Evolutionary conservation across 92 coral and sea anemone species (phyloP), one percentile per base, ranked within the genome.

Genomic region (Plumapathes pennacea): DNA sequence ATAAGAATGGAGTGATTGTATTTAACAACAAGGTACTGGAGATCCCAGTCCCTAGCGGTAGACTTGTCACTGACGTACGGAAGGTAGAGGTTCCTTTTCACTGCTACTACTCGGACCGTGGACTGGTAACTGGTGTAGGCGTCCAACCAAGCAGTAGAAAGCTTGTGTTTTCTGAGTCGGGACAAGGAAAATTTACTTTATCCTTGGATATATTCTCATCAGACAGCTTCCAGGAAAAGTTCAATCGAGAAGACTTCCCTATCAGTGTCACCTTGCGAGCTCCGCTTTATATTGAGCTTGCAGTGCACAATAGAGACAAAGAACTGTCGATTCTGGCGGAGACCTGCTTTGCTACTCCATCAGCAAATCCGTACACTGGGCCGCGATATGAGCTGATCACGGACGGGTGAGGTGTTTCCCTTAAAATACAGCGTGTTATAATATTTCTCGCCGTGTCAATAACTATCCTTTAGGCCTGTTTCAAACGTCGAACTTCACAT

Each of bases 391-490:
- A 2, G 25, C 50, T 66, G 53, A 66, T 66, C 37, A 6, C 40
- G 44, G 50, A 66, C 10, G 73, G 73, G 73, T 66, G 43, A 5
- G n/a, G n/a, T n/a, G n/a, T n/a, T n/a, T n/a, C n/a, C n/a, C n/a
- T n/a, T n/a, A n/a, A n/a, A n/a, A n/a, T n/a, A n/a, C n/a, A n/a
- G n/a, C n/a, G n/a, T n/a, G n/a, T n/a, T n/a, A n/a, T n/a, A n/a
- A n/a, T n/a, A n/a, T n/a, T n/a, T n/a, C n/a, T n/a, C n/a, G n/a
- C n/a, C n/a, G n/a, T n/a, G n/a, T n/a, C n/a, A n/a, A n/a, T n/a
- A n/a, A n/a, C n/a, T n/a, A n/a, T n/a, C n/a, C n/a, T n/a, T n/a
- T n/a, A n/a, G n/a, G n/a, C n/a, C n/a, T n/a, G n/a, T n/a, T n/a
- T n/a, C n/a, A n/a, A n/a, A n/a, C n/a, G n/a, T n/a, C n/a, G n/a